Percentiles rank a stretch among this genome's conserved stretches.
These are phyloP conservation scores for Cotesia congregata DNA, from an alignment of 2,888 invertebrate species.

Conservation along the genomic window DNA sequence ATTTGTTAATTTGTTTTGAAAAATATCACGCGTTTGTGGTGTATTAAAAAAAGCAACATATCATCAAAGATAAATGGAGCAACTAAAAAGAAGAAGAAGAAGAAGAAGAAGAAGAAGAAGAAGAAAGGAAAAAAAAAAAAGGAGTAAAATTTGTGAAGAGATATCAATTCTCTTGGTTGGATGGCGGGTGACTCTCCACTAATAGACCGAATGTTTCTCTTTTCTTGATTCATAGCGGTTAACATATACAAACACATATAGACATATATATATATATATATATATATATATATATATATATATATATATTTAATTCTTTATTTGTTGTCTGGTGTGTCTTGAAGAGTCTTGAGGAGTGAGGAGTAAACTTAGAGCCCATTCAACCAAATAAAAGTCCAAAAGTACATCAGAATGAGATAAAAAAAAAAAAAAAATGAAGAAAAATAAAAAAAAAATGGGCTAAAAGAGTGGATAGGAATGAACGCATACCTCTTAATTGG, in stretches of 20 bases:
- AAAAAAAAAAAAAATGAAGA: constrained; percentile 35
- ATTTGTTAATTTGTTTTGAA: not conserved
- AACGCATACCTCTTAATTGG: constrained; percentile 71
- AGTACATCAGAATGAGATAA: constrained; percentile 19
- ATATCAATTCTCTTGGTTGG: constrained; percentile 64
- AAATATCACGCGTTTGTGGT: constrained; percentile 1
- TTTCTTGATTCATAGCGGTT: constrained; percentile 30
- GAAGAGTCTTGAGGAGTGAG: constrained; percentile 34
- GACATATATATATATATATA: not conserved
- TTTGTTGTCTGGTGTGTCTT: not conserved
- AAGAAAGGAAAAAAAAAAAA: constrained; percentile 50
- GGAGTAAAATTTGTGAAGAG: constrained; percentile 53
- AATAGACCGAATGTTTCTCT: constrained; percentile 66
- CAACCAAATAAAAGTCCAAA: constrained; percentile 38
- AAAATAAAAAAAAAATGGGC: constrained; percentile 32
- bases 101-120: constrained; percentile 44
- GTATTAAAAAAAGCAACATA: not conserved
- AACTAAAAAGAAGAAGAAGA: constrained; percentile 19
- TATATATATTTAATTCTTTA: not conserved
- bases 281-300: not conserved
- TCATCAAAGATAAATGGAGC: constrained; percentile 27
- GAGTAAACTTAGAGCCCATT: constrained; percentile 30
- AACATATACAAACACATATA: not conserved
- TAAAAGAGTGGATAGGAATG: constrained; percentile 53
- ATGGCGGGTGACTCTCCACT: constrained; percentile 61